These are phyloP conservation scores for Oncorhynchus kisutch DNA, from an alignment of 2,113 vertebrate species.

Conservation along the genomic window DNA sequence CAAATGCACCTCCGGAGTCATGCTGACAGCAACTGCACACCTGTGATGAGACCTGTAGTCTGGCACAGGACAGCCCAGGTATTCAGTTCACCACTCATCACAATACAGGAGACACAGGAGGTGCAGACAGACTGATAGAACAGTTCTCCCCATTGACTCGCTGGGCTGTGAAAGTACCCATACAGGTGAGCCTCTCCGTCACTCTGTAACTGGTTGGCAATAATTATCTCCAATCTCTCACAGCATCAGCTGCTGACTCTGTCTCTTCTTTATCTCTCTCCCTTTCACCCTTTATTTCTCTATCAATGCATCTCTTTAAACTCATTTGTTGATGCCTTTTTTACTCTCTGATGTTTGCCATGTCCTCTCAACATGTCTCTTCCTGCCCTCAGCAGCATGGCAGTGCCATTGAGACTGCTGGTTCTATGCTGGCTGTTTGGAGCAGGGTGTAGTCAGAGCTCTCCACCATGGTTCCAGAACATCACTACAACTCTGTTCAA, in stretches of 20 bases:
- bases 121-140: background rate
- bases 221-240: background rate
- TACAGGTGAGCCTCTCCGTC: background rate
- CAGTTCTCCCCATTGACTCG: background rate
- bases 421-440: conserved; percentile 38
- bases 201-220: background rate
- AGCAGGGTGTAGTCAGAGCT: conserved; percentile 9
- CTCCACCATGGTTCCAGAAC: conserved; percentile 53
- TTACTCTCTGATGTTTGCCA: too few relatives aligned
- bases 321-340: too few relatives aligned
- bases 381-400: conserved; percentile 44
- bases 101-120: background rate
- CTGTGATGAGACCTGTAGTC: background rate
- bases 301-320: background rate
- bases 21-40: background rate
- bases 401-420: conserved; percentile 37
- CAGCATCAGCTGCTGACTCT: background rate
- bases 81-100: background rate
- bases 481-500: conserved; percentile 70
- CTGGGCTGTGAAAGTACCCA: background rate
- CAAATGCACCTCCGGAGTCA: background rate
- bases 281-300: background rate
- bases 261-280: background rate
- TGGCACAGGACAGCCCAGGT: background rate
- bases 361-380: background rate